Conservation (phyloP, 2,888 invertebrate species). For the Agonopterix subpropinquella region DNA sequence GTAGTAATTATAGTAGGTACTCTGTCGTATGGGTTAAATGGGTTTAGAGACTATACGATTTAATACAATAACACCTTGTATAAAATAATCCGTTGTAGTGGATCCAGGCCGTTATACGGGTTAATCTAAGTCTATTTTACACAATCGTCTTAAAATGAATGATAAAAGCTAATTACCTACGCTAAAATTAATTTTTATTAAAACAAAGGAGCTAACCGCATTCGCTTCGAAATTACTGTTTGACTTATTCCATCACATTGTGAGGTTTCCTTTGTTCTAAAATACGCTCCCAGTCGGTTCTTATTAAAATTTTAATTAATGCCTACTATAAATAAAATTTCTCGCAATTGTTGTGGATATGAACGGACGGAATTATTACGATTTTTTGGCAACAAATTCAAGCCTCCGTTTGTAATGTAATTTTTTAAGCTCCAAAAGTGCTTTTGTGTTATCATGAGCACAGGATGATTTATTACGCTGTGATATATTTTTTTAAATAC, state of each 20-base stretch:
- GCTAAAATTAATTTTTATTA: conserved; percentile 40
- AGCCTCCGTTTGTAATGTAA: conserved; percentile 10
- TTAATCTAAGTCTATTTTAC: background rate
- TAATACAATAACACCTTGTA: too few species aligned
- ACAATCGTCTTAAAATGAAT: conserved; percentile 22
- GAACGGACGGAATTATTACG: conserved; percentile 12
- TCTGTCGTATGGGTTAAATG: too few species aligned
- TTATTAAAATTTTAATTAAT: conserved; percentile 56
- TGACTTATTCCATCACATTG: conserved; percentile 42
- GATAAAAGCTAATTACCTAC: conserved; percentile 36
- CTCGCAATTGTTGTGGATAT: conserved; percentile 18
- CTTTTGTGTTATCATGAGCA: conserved; percentile 16
- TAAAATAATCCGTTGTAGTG: too few species aligned
- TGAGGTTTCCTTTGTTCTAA: conserved; percentile 39
- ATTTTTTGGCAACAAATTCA: conserved; percentile 16
- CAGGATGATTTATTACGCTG: conserved; percentile 17
- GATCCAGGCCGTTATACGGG: too few species aligned
- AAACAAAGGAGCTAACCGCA: conserved; percentile 39
- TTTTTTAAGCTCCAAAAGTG: conserved; percentile 16
- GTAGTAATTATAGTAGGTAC: too few species aligned
- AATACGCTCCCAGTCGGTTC: conserved; percentile 34
- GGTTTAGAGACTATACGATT: too few species aligned
- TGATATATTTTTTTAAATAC: conserved; percentile 14
- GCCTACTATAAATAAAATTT: conserved; percentile 34
- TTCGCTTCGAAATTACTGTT: conserved; percentile 40